Base-by-base conservation (phyloP, 2,888 invertebrate genomes). In the Nomada flava region DNA sequence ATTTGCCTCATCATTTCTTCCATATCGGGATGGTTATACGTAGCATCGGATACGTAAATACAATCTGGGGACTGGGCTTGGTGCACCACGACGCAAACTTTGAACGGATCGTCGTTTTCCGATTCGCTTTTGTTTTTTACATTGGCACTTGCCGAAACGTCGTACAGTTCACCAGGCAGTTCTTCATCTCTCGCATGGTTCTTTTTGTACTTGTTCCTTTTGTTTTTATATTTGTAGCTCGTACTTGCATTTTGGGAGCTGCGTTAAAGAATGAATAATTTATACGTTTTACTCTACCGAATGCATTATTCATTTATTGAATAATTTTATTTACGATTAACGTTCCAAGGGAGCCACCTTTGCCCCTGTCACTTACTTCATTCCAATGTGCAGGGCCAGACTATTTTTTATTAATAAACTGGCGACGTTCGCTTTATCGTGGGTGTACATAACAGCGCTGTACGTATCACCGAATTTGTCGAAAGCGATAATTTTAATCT, bases 41-140 rank as follows among this genome's bases (percentile, higher is more conserved):
- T 93, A 0, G 93, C 86, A 18, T 96, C 91, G 0, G 95, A 94
- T 0, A 97, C 93, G 86, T 96, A 96, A 80, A 97, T 95, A 52
- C 95, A 94, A 18, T 95, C 95, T 0, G 96, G 96, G 7, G 95
- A 95, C 13, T 94, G 93, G 42, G 95, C 94, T 53, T 95, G 93
- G 0, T 95, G 88, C 1, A 96, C 87, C 80, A 94, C 94, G 0
- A 95, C 95, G 85, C 94, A 94, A 15, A 95, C 78, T 80, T 94
- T 94, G 47, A 95, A 93, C 0, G 95, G 95, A 84, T 93, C 93
- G 2, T 70, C 60, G 10, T 2, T 42, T 0, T 78, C 71, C 1
- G 67, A 60, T 0, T 1, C 2, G 0, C 4, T 2, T 26, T 23
- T 57, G 20, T 13, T 59, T 4, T 9, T 64, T 2, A 10, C 10